Conservation (phyloP, 2,113 vertebrate species). For the Ciconia boyciana region DNA sequence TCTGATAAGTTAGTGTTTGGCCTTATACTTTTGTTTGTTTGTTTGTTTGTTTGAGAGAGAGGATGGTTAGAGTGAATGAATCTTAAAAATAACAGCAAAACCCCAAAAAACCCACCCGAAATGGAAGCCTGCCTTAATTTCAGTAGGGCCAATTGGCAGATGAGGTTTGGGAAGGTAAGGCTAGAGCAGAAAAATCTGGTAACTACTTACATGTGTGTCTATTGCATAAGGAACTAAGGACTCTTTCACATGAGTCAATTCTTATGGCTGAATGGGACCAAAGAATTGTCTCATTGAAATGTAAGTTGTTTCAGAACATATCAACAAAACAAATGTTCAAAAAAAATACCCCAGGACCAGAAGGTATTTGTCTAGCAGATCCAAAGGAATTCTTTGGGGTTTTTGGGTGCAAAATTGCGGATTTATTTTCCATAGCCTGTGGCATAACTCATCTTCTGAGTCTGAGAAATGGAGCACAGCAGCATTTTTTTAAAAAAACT, state of each 20-base stretch:
- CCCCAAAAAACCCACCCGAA: rapidly evolving
- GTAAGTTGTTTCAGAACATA: not conserved
- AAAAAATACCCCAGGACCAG: not conserved
- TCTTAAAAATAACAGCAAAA: not conserved
- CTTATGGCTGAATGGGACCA: not conserved
- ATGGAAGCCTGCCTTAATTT: not conserved
- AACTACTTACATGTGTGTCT: not conserved
- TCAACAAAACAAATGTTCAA: not conserved
- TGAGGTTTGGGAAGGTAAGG: not conserved
- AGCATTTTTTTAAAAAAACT: not conserved
- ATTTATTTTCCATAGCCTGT: not conserved
- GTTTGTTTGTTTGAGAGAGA: not conserved
- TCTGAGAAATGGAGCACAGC: not conserved
- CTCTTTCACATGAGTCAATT: not conserved
- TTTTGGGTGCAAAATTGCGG: not conserved
- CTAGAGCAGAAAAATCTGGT: not conserved
- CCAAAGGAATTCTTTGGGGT: not conserved
- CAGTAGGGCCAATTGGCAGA: not conserved
- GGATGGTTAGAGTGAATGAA: not conserved
- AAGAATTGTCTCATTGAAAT: not conserved
- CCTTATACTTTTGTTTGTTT: not conserved
- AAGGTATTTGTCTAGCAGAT: not conserved
- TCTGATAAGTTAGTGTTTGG: not conserved
- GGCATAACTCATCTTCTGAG: not conserved
- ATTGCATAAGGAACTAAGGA: not conserved